These are phyloP conservation scores for Philereme vetulata DNA, from an alignment of 2,888 invertebrate species.

Conservation along the genomic window DNA sequence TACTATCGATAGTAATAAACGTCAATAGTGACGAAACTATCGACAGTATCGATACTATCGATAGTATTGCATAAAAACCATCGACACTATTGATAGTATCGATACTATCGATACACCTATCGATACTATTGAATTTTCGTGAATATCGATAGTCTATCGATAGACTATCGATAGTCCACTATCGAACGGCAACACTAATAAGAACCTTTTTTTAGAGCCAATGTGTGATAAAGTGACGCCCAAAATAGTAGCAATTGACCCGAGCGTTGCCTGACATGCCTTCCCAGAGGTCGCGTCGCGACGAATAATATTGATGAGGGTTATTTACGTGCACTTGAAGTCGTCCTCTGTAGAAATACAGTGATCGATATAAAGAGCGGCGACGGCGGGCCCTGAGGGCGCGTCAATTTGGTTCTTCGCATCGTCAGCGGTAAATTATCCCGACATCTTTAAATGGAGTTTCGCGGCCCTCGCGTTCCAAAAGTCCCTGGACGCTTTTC, in stretches of 20 bases:
- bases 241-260: slow-evolving; percentile 46
- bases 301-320: slow-evolving; percentile 62
- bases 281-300: slow-evolving; percentile 55
- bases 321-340: slow-evolving; percentile 67
- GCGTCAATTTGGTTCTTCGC: slow-evolving; percentile 77
- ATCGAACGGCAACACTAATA: too few relatives aligned
- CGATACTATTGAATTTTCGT: too few relatives aligned
- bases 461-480: slow-evolving; percentile 74
- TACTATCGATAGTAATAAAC: too few relatives aligned
- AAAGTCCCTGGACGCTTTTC: slow-evolving; percentile 60
- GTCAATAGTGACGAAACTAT: too few relatives aligned
- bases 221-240: slow-evolving; percentile 48
- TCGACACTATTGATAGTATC: too few relatives aligned
- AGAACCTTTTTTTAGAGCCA: slow-evolving; percentile 9
- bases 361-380: slow-evolving; percentile 70
- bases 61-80: too few relatives aligned
- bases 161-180: too few relatives aligned
- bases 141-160: too few relatives aligned
- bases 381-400: slow-evolving; percentile 68
- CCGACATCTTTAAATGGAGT: slow-evolving; percentile 83
- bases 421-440: slow-evolving; percentile 82
- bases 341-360: slow-evolving; percentile 57
- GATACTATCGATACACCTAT: too few relatives aligned
- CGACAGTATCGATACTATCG: too few relatives aligned
- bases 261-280: slow-evolving; percentile 51